phyloP scores from a whole-genome alignment of 2,797 vertebrate genomes.

The Valencia hispanica region DNA sequence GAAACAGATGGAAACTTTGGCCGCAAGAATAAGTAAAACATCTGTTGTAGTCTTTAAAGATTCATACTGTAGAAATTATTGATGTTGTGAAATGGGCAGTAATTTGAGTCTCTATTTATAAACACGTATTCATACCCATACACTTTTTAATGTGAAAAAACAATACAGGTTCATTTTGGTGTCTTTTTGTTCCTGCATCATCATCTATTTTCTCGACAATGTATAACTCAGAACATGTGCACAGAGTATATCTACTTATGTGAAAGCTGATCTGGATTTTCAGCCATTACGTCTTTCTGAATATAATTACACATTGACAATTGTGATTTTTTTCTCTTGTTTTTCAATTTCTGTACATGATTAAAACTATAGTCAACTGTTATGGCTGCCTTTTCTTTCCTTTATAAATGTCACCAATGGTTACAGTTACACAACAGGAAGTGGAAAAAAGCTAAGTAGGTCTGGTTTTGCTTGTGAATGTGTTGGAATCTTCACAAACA shows the following conservation, averaged over 20 bases:
- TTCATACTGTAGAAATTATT: neutral
- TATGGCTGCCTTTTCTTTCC: neutral
- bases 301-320: neutral
- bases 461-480: conserved; percentile 32
- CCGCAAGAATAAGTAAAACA: neutral
- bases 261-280: neutral
- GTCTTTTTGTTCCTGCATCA: neutral
- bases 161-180: neutral
- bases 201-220: neutral
- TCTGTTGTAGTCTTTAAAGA: neutral
- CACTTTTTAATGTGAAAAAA: conserved; percentile 1
- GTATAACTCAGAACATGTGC: neutral
- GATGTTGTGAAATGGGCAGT: conserved; percentile 4
- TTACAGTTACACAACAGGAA: neutral
- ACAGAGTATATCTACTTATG: neutral
- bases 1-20: neutral
- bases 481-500: conserved; percentile 44
- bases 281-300: neutral
- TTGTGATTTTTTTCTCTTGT: neutral
- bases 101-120: neutral
- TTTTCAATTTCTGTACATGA: neutral
- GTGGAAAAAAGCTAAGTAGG: neutral
- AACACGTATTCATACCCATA: neutral
- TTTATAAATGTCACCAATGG: neutral
- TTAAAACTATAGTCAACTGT: conserved; percentile 6